Base-by-base conservation (phyloP, 2,113 vertebrate species). In the Melanocharis versteri region DNA sequence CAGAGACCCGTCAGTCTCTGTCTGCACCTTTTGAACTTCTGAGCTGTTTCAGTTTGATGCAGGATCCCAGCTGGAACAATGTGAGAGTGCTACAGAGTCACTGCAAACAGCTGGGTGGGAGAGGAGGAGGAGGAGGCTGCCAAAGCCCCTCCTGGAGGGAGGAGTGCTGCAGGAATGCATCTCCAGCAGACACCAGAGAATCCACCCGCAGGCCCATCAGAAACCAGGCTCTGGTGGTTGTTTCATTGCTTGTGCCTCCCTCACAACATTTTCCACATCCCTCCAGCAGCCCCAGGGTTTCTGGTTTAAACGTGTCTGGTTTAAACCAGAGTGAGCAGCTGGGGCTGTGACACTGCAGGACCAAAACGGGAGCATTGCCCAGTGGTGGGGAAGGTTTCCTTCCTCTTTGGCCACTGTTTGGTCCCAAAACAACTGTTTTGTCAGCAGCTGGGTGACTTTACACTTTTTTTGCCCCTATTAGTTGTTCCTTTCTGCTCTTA, bases 281-380 rank as follows among this genome's bases (percentile, higher is more conserved):
- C 13, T 70, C 40, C 61, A 30, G 54, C 27, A 72, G 80, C 30
- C 23, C 40, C 61, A 15, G 30, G 10, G 58, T 71, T 76, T 80
- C 57, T 76, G 45, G 61, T 40, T 61, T 19, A n/a, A 23, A 6
- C 0, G 7, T 2, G 27, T 44, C 64, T 65, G 84, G 37, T 39
- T 71, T 35, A 9, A 56, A 6, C 30, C 51, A 10, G 26, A 75
- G n/a, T 10, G 53, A 87, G 47, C 72, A 44, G 23, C 47, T 7
- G 50, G 0, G 6, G 9, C 58, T 9, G 35, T 3, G 48, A 5
- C 60, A 10, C 21, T 4, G 3, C 31, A 21, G 89, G 31, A 24
- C 27, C 53, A 12, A 15, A 12, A 58, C 0, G 0, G 35, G 2
- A 21, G 48, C 20, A 1, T 9, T 8, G 17, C 60, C 6, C 5